Conservation (phyloP, 2,113 vertebrate species). For the Microcebus murinus region DNA sequence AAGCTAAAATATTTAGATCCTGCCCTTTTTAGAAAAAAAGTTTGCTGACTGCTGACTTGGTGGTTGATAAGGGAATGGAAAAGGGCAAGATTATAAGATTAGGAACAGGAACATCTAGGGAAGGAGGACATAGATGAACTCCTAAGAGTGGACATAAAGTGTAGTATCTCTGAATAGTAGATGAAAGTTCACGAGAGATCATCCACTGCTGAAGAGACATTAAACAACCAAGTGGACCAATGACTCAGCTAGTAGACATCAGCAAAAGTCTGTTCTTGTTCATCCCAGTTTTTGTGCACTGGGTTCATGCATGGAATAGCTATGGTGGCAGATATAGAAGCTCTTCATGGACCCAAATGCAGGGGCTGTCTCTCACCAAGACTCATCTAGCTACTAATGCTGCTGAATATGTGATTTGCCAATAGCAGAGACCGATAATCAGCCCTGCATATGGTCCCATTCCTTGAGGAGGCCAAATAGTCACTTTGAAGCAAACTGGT, state of each 20-base stretch:
- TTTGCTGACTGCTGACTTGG: background rate
- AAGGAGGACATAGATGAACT: background rate
- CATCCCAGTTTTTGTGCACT: background rate
- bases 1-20: too few relatives aligned
- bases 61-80: background rate
- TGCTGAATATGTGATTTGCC: background rate
- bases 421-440: too few relatives aligned
- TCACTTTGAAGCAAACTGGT: background rate
- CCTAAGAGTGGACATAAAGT: background rate
- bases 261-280: background rate
- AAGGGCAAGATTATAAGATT: background rate
- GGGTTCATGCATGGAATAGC: background rate
- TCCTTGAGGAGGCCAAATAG: background rate
- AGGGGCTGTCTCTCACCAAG: background rate
- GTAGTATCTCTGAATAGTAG: background rate
- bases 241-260: background rate
- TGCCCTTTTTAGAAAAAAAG: background rate
- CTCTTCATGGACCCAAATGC: background rate
- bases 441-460: background rate
- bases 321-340: background rate
- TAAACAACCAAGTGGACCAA: background rate
- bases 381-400: background rate
- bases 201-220: background rate
- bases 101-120: background rate
- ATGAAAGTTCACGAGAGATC: background rate